Evolutionary conservation across 30 jellyfish, hydroid and myxozoan genomes (phyloP), one percentile per base, ranked within the genome.

Genomic region (Hydra vulgaris): DNA sequence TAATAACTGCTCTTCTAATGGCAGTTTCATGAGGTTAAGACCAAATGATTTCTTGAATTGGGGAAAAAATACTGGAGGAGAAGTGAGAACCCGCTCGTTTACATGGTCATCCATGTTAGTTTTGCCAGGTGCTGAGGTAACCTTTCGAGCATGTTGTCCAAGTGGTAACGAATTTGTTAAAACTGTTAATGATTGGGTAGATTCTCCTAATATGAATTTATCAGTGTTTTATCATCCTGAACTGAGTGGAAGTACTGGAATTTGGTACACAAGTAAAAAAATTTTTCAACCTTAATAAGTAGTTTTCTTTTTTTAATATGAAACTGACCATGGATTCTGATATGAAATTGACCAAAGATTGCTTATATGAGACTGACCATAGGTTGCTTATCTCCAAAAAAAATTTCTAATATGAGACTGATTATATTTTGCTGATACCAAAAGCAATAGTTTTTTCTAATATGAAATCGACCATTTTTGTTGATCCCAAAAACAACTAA

Each of bases 111-210:
- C 98, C 0, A 82, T 91, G 89, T 90, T 91, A 79, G 90, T 91
- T 70, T 75, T 86, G 79, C 96, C 96, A 12, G 96, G 92, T 4
- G 78, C 66, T 25, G 83, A 91, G 23, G 88, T 91, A 66, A 87
- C 98, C 15, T 91, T 91, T 81, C 86, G 96, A 53, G 96, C 95
- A 20, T 91, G 98, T 56, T 91, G 98, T 55, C 98, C 98, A 0
- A 91, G 98, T 80, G 98, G 98, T 5, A 83, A 86, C 73, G 82
- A 91, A 19, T 91, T 88, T 86, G 20, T 69, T 23, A 82, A 81
- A 71, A 54, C 81, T 77, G 95, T 81, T 26, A 70, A 74, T 27
- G 85, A 76, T 66, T 79, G 93, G 69, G 66, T 76, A 55, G 83
- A 90, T 72, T 79, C 98, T 18, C 94, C 96, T 17, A 90, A 91